These are phyloP conservation scores for Abrostola tripartita DNA, from an alignment of 2,888 invertebrate species.

Conservation along the genomic window DNA sequence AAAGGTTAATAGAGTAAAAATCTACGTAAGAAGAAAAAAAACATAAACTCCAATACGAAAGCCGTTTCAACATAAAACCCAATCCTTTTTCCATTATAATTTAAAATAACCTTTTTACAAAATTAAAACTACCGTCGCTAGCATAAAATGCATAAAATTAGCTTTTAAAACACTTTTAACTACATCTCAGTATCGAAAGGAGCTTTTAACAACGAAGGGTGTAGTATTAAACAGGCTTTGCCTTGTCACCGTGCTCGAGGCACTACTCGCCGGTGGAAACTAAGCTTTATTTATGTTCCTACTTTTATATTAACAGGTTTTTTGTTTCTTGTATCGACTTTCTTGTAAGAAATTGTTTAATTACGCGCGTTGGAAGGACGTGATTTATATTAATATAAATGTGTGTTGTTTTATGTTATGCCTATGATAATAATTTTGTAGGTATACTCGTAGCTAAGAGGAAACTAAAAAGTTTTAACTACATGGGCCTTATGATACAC, in stretches of 20 bases:
- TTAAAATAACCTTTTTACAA: slow-evolving; percentile 16
- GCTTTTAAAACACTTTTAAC: slow-evolving; percentile 50
- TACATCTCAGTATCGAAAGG: slow-evolving; percentile 50
- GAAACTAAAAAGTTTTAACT: no score
- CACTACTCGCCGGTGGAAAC: slow-evolving; percentile 47
- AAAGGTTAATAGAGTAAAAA: no score
- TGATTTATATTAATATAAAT: slow-evolving; percentile 15
- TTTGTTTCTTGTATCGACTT: slow-evolving; percentile 16
- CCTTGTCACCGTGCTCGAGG: slow-evolving; percentile 51
- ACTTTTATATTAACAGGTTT: slow-evolving; percentile 48
- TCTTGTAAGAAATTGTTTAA: slow-evolving; percentile 45
- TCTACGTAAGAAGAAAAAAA: no score
- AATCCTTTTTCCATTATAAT: background rate
- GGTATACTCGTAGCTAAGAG: no score
- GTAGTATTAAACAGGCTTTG: slow-evolving; percentile 54
- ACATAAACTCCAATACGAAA: background rate
- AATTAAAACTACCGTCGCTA: slow-evolving; percentile 33
- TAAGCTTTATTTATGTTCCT: slow-evolving; percentile 58
- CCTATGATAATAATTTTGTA: background rate
- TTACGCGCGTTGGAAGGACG: slow-evolving; percentile 28
- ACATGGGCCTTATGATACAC: no score
- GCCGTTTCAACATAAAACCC: background rate
- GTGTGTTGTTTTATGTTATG: background rate
- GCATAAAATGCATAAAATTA: slow-evolving; percentile 38
- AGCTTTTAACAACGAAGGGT: slow-evolving; percentile 51